These are phyloP conservation scores for Urocynchramus pylzowi DNA, from an alignment of 2,113 vertebrate species.

Conservation along the genomic window DNA sequence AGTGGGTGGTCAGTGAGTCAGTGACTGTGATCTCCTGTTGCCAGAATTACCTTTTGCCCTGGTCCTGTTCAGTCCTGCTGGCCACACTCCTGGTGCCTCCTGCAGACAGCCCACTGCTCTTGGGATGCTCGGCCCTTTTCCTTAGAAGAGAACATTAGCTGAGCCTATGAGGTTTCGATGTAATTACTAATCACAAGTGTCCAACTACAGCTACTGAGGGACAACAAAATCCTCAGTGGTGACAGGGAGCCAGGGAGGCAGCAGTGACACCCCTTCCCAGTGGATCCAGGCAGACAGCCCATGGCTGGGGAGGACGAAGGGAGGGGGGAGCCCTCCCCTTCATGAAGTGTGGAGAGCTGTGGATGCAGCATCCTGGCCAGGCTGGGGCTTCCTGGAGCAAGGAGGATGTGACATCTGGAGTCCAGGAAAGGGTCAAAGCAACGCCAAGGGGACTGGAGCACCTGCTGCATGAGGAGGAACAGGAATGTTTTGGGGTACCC, in stretches of 20 bases:
- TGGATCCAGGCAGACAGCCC: background rate
- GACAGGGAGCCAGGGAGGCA: background rate
- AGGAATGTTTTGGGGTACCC: background rate
- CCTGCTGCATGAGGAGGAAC: fast-evolving
- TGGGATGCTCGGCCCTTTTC: background rate
- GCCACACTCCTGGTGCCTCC: background rate
- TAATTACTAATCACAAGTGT: background rate
- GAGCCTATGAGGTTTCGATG: fast-evolving
- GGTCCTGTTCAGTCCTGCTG: background rate
- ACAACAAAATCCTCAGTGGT: background rate
- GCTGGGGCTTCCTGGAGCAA: fast-evolving
- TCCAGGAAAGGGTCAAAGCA: background rate
- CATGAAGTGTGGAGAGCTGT: fast-evolving
- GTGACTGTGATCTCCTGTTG: background rate
- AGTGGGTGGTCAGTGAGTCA: background rate
- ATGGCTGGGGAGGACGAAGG: background rate
- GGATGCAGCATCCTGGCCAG: background rate
- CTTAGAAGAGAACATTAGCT: background rate
- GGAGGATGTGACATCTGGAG: background rate
- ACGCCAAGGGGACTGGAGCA: background rate
- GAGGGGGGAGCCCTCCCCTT: background rate
- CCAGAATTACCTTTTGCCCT: background rate
- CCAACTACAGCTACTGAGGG: background rate
- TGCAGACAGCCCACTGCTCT: background rate
- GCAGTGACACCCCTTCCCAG: background rate